Evolutionary conservation across 53 echinoderm and acorn worm species (phyloP), one percentile per base, ranked within the genome.

Genomic region (Pentamera pediparva): DNA sequence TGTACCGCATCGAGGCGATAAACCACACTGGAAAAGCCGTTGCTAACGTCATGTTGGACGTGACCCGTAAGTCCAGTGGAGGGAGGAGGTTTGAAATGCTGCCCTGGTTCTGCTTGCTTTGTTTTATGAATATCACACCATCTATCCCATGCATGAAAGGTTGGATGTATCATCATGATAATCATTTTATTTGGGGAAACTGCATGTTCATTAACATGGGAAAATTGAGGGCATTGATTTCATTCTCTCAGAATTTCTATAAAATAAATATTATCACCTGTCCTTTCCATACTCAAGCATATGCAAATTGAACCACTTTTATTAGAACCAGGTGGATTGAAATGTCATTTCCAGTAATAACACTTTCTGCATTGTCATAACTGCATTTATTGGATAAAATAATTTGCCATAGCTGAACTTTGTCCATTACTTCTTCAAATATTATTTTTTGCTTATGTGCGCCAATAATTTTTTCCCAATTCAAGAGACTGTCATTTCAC

Each of bases 1-100:
- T 86, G 27, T 96, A 83, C 81, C 79, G 86, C 53, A 80, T 96
- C 6, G 91, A 92, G 34, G 98, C 98, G 0, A 83, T 76, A 59
- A 96, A 96, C 73, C 87, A 85, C 39, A 89, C 85, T 37, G 98
- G 91, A 39, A 72, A 79, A 36, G 88, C 91, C 0, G 57, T 85
- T 32, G 98, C 91, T 3, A 80, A 75, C 0, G 98, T 96, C 10
- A 75, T 75, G 17, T 84, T 96, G 5, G 91, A 91, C 78, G 98
- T 96, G 58, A 96, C 84, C 59, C 88, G 98, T 95, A 81, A 94
- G 94, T 90, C 71, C 4, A 35, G 1, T 65, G 18, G 5, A 0
- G 22, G 21, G 19, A 11, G 51, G 51, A n/a, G n/a, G n/a, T 57
- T 57, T 4, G 58, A 5, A 29, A 25, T 29, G 29, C 9, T 57